These are phyloP conservation scores for Bembecia ichneumoniformis DNA, from an alignment of 2,888 invertebrate genomes.

Conservation along the genomic window DNA sequence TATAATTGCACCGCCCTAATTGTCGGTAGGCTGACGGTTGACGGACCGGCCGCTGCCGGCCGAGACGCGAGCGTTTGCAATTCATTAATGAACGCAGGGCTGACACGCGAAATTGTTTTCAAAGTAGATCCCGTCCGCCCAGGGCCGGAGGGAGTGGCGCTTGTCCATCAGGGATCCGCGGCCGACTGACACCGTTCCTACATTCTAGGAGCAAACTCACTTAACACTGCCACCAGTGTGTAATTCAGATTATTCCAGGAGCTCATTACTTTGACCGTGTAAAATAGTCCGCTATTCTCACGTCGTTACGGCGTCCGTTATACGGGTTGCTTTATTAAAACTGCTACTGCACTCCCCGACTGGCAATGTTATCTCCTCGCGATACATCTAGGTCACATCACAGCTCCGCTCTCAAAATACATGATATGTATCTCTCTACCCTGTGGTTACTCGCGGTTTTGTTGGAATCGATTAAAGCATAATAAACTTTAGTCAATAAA, in stretches of 20 bases:
- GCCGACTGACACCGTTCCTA: slow-evolving; percentile 45
- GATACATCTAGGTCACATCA: slow-evolving; percentile 41
- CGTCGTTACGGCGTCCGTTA: slow-evolving; percentile 31
- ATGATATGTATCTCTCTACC: slow-evolving; percentile 33
- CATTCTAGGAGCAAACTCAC: slow-evolving; percentile 2
- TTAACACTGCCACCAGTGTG: slow-evolving; percentile 8
- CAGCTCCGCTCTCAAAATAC: slow-evolving; percentile 25
- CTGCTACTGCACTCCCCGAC: slow-evolving; percentile 13
- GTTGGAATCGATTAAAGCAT: slow-evolving; percentile 29
- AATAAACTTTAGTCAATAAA: slow-evolving; percentile 36
- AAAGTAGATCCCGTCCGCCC: slow-evolving; percentile 50
- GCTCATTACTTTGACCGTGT: slow-evolving; percentile 15
- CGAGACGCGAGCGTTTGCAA: slow-evolving; percentile 44
- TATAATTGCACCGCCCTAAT: slow-evolving; percentile 66
- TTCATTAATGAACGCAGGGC: slow-evolving; percentile 44
- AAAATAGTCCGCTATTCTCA: slow-evolving; percentile 20
- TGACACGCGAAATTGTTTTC: slow-evolving; percentile 58
- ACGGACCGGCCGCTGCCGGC: slow-evolving; percentile 27
- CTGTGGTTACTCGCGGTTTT: slow-evolving; percentile 30
- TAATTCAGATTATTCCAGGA: slow-evolving; percentile 18
- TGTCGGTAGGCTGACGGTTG: slow-evolving; percentile 43
- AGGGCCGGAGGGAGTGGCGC: slow-evolving; percentile 34
- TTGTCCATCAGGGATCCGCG: slow-evolving; percentile 35
- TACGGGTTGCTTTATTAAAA: slow-evolving; percentile 15
- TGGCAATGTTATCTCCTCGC: slow-evolving; percentile 19